Evolutionary conservation across 2,113 vertebrate genomes (phyloP).

Genomic region (Bostrychus sinensis): DNA sequence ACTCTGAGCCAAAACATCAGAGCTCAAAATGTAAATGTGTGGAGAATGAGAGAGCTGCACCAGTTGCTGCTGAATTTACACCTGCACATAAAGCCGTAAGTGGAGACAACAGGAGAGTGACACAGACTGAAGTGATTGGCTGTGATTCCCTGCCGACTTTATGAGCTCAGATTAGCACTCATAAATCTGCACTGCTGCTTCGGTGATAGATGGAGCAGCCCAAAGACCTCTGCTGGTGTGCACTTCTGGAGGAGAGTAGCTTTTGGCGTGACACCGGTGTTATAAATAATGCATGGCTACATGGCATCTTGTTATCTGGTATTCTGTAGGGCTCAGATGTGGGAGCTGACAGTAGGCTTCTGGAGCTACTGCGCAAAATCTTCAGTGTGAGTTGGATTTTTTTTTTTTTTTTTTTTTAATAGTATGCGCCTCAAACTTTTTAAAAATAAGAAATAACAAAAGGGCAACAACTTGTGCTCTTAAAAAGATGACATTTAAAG

Average conservation of each 20-base stretch:
- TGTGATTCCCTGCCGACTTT: slow-evolving; percentile 41
- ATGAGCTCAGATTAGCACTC: slow-evolving; percentile 54
- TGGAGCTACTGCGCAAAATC: not conserved
- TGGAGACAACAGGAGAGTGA: slow-evolving; percentile 43
- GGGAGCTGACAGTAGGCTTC: slow-evolving; percentile 13
- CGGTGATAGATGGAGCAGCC: slow-evolving; percentile 38
- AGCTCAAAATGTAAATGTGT: slow-evolving; percentile 18
- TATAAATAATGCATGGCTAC: slow-evolving; percentile 34
- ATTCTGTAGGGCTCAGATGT: not conserved
- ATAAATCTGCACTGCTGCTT: slow-evolving; percentile 43
- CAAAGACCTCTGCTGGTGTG: slow-evolving; percentile 1
- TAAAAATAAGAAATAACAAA: no score
- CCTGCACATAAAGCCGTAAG: slow-evolving; percentile 44
- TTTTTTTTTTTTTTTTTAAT: not conserved
- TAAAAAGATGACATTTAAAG: no score
- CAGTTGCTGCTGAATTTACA: slow-evolving; percentile 32
- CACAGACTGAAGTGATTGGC: slow-evolving; percentile 41
- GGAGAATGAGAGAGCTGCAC: slow-evolving; percentile 3
- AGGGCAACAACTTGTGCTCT: no score
- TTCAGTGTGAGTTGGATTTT: not conserved
- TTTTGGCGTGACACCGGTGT: slow-evolving; percentile 15
- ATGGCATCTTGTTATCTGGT: slow-evolving; percentile 34
- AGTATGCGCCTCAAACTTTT: no score
- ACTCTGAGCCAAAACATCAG: not conserved
- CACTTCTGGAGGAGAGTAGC: not conserved